Evolutionary conservation across 2,888 invertebrate species (phyloP), one percentile per base, ranked within the genome.

Genomic region (Drosophila glabriapex): DNA sequence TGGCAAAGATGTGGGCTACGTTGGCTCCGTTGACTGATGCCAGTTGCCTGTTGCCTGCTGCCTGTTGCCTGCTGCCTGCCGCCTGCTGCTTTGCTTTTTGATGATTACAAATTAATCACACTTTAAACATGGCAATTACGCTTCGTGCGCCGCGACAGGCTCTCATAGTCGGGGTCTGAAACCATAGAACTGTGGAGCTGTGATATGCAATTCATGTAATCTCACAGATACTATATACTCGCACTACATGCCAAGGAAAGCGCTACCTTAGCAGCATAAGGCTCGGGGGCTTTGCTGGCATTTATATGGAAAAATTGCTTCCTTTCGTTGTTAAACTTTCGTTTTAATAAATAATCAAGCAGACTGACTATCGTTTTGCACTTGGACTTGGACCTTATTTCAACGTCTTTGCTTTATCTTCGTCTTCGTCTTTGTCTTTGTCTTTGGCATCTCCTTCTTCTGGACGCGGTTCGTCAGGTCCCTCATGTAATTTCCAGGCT

Each of bases 401-500:
- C 50, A 28, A n/a, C 62, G 41, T 55, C 71, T 33, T 56, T 54
- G 41, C 70, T 37, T 53, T 43, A 22, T 62, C 31, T 69, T 53
- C 28, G 53, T 49, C 31, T 69, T 50, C 29, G 52, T 49, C 70
- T 37, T 53, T 39, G 25, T 59, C 31, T 69, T 53, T 22, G 52
- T 43, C 66, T 68, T 35, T 25, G 52, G 50, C 35, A 69, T 58
- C 25, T 61, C 56, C 41, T 22, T 62, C 49, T 50, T 39, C 50
- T 72, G 68, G 77, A 76, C 85, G 85, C 70, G 83, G 89, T 79
- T 89, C 87, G 89, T 89, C 87, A 88, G 85, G 87, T 85, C 76
- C 61, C 89, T 85, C 83, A 79, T 85, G 89, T 82, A 91, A 91
- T 91, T 91, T 91, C 86, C 87, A 91, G 86, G 91, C 91, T 91